phyloP scores from a whole-genome alignment of 2,113 vertebrate genomes.

The Oxyura jamaicensis region DNA sequence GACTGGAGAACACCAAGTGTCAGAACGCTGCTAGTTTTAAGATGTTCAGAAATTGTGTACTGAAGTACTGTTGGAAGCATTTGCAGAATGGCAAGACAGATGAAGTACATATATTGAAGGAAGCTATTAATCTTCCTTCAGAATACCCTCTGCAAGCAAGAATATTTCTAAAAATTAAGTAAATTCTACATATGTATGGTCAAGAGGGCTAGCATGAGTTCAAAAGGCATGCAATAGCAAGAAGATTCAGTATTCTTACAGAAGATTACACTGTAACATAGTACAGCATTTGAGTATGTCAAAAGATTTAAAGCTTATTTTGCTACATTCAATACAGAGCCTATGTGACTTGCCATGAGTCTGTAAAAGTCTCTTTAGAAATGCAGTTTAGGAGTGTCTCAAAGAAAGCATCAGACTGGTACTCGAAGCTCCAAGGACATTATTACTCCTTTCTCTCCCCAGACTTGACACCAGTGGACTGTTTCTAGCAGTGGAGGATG shows the following conservation, averaged over 20 bases:
- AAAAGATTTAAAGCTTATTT: slow-evolving; percentile 35
- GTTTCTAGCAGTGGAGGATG: not conserved
- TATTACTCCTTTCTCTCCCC: not conserved
- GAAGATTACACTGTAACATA: slow-evolving; percentile 7
- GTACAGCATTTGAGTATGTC: not conserved
- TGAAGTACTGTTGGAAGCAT: not conserved
- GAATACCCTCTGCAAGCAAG: slow-evolving; percentile 27
- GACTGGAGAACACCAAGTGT: not conserved
- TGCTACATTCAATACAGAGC: slow-evolving; percentile 3
- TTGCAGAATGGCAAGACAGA: slow-evolving; percentile 8
- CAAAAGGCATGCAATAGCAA: not conserved
- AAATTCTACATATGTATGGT: not conserved
- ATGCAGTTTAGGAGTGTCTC: not conserved
- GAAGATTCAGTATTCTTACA: not conserved
- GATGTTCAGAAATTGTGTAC: not conserved
- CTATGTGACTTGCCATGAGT: not conserved
- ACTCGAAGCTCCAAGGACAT: slow-evolving; percentile 1
- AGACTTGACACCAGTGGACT: not conserved
- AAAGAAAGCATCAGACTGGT: slow-evolving; percentile 1
- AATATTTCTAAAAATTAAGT: slow-evolving; percentile 18
- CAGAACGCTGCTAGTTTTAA: not conserved
- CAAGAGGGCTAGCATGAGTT: not conserved
- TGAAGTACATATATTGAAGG: slow-evolving; percentile 35
- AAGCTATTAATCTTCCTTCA: slow-evolving; percentile 19
- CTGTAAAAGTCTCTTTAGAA: slow-evolving; percentile 8